Percentiles rank a stretch among this genome's conserved stretches.
phyloP scores from a whole-genome alignment of 1,140 invertebrate genomes.

The Pentalonia nigronervosa region DNA sequence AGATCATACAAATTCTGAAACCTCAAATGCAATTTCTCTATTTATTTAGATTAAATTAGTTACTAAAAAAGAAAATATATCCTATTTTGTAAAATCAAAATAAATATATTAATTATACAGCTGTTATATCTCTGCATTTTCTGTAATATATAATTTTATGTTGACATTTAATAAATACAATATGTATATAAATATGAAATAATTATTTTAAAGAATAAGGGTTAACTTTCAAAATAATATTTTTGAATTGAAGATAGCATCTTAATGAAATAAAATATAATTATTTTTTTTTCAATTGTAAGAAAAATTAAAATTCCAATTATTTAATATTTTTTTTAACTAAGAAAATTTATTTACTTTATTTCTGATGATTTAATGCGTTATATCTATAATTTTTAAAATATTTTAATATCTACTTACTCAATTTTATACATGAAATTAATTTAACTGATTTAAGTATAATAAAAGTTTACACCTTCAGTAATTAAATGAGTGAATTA shows the following conservation, averaged over 20 bases:
- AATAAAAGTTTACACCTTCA: not conserved
- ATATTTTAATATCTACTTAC: not conserved
- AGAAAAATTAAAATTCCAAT: not conserved
- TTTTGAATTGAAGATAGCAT: not conserved
- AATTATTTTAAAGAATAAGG: not conserved
- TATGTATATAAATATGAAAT: not conserved
- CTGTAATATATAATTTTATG: not conserved
- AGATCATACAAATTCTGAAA: constrained; percentile 35
- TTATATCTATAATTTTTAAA: not conserved
- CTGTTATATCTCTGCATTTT: constrained; percentile 4
- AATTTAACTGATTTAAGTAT: not conserved
- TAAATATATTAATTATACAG: constrained; percentile 22
- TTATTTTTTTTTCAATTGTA: not conserved
- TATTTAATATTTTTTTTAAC: not conserved
- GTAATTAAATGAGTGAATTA: not conserved
- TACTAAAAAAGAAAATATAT: constrained; percentile 30
- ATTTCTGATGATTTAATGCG: not conserved
- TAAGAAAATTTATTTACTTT: not conserved
- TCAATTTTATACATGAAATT: not conserved
- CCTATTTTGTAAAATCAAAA: constrained; percentile 41
- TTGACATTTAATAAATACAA: constrained; percentile 9
- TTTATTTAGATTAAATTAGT: constrained; percentile 6
- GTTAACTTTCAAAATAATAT: not conserved
- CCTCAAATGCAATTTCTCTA: not conserved
- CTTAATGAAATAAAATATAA: too few species aligned